Evolutionary conservation across 2,797 vertebrate species (phyloP).

Genomic region (Spinus pinus): DNA sequence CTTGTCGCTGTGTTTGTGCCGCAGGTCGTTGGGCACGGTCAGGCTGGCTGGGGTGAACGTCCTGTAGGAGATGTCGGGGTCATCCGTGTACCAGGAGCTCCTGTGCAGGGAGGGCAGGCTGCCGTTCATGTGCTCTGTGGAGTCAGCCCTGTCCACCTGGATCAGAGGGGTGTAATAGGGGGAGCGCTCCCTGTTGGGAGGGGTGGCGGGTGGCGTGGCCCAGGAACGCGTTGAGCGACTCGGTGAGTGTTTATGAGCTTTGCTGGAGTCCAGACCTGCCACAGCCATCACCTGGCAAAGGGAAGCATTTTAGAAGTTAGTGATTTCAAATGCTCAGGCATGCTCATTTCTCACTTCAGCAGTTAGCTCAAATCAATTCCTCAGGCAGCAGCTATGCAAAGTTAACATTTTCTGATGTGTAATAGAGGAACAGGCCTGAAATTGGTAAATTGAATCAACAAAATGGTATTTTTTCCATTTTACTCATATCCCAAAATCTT

Average conservation of each 20-base stretch:
- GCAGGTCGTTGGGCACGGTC: slow-evolving; percentile 89
- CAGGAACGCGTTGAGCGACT: slow-evolving; percentile 94
- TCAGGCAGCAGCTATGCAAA: not conserved
- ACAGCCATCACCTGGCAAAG: slow-evolving; percentile 93
- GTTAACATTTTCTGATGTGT: not conserved
- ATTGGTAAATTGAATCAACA: not conserved
- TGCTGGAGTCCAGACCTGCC: slow-evolving; percentile 94
- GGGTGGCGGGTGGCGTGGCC: slow-evolving; percentile 95
- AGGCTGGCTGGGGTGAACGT: slow-evolving; percentile 90
- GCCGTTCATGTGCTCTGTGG: slow-evolving; percentile 83
- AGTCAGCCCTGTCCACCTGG: slow-evolving; percentile 86
- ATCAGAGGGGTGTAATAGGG: slow-evolving; percentile 94
- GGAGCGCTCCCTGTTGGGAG: slow-evolving; percentile 86
- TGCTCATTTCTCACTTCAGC: not conserved
- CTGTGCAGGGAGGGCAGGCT: slow-evolving; percentile 90
- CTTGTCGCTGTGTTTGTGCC: slow-evolving; percentile 93
- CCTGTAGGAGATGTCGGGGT: slow-evolving; percentile 89
- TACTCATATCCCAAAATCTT: not conserved
- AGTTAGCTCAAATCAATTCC: not conserved
- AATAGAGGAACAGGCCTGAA: not conserved
- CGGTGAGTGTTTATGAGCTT: slow-evolving; percentile 92
- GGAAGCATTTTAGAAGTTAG: not conserved
- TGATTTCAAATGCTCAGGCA: not conserved
- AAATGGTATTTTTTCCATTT: not conserved
- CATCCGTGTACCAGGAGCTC: slow-evolving; percentile 98